Percentiles rank a stretch among this genome's conserved stretches.
Conservation (phyloP, 2,888 invertebrate genomes). For the Elaeidobius kamerunicus region DNA sequence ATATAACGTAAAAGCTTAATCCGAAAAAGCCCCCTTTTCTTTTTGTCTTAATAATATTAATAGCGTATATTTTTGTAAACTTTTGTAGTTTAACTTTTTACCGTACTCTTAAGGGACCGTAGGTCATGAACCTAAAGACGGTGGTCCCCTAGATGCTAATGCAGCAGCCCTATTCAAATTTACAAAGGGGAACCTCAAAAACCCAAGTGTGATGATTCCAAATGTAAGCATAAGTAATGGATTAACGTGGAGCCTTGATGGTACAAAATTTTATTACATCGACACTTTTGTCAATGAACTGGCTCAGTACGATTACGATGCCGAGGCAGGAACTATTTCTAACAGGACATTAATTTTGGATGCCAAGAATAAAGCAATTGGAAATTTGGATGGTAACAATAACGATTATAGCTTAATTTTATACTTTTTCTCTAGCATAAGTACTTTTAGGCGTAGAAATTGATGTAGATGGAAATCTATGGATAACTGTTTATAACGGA, state of each 20-base stretch:
- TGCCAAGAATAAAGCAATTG: conserved; percentile 31
- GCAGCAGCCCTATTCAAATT: conserved; percentile 59
- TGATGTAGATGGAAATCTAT: conserved; percentile 70
- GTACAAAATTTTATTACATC: conserved; percentile 71
- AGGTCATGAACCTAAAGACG: conserved; percentile 53
- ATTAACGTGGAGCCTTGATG: conserved; percentile 69
- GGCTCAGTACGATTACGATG: conserved; percentile 66
- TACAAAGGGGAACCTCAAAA: conserved; percentile 42
- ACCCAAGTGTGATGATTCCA: conserved; percentile 38
- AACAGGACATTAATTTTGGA: conserved; percentile 40
- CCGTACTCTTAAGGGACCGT: conserved; percentile 60
- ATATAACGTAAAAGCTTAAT: too few relatives aligned
- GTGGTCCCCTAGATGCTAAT: conserved; percentile 48
- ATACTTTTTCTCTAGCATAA: too few relatives aligned
- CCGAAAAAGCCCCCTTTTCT: too few relatives aligned
- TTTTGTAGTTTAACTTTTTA: too few relatives aligned
- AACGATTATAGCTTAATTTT: too few relatives aligned
- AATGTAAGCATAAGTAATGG: conserved; percentile 71
- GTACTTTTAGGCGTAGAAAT: conserved; percentile 63
- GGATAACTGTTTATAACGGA: conserved; percentile 66
- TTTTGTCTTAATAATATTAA: too few relatives aligned
- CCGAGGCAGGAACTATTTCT: conserved; percentile 52
- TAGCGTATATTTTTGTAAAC: too few relatives aligned
- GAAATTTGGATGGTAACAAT: conserved; percentile 34
- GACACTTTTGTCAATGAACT: conserved; percentile 66